Evolutionary conservation across 2,797 vertebrate genomes (phyloP).

Genomic region (Squalus acanthias): DNA sequence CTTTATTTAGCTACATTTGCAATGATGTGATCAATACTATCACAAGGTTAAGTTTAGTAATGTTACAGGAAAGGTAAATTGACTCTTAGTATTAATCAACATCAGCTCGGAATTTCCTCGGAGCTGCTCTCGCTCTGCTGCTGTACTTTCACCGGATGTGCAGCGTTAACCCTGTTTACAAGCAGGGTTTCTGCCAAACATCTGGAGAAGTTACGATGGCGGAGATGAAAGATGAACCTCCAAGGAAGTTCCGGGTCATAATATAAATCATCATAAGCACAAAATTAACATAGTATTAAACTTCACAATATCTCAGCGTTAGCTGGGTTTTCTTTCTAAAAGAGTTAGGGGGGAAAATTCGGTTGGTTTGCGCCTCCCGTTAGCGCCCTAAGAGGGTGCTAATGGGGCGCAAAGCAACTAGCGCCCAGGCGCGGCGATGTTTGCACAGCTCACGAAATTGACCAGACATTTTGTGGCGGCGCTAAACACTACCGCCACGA

Average conservation of each 20-base stretch:
- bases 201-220: neutral
- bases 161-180: neutral
- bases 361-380: too few species aligned
- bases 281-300: neutral
- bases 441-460: too few species aligned
- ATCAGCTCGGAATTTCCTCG: neutral
- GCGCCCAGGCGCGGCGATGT: too few species aligned
- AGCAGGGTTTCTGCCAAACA: neutral
- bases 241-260: neutral
- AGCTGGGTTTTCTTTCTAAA: neutral
- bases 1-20: neutral
- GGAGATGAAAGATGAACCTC: too few species aligned
- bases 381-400: too few species aligned
- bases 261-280: neutral
- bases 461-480: too few species aligned
- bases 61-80: neutral
- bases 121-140: neutral
- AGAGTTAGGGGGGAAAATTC: too few species aligned
- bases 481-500: too few species aligned
- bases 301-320: neutral
- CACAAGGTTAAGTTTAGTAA: neutral
- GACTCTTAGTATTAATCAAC: neutral
- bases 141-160: neutral
- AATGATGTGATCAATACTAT: neutral
- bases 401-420: too few species aligned